Conservation (phyloP, 2,797 vertebrate species). For the Potorous gilbertii region DNA sequence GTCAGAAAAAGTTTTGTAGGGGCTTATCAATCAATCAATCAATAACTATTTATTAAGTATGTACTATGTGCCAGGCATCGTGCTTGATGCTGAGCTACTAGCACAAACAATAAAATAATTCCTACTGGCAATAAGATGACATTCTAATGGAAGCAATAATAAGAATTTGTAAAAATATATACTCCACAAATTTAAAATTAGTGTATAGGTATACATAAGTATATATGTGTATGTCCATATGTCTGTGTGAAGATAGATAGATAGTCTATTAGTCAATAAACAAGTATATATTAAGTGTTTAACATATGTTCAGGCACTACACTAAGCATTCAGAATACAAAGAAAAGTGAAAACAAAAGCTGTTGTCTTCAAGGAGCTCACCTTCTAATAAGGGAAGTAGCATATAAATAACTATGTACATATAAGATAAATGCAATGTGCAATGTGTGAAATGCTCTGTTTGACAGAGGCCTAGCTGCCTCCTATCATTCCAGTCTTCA, state of each 20-base stretch:
- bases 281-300: background rate
- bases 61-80: background rate
- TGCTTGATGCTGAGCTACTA: background rate
- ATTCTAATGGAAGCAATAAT: background rate
- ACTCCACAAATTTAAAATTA: background rate
- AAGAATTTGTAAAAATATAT: background rate
- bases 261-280: background rate
- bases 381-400: background rate
- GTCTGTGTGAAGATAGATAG: background rate
- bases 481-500: background rate
- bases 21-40: background rate
- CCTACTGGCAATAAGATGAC: background rate
- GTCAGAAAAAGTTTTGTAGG: background rate
- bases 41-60: background rate
- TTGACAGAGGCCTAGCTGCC: background rate
- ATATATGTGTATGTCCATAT: background rate
- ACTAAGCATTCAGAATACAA: background rate
- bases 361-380: background rate
- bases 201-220: background rate
- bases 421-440: background rate
- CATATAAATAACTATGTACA: background rate
- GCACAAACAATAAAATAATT: background rate
- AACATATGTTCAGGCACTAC: background rate
- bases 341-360: background rate
- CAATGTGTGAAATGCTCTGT: background rate